Conservation (phyloP, 1,140 invertebrate genomes). For the Caerostris extrusa region DNA sequence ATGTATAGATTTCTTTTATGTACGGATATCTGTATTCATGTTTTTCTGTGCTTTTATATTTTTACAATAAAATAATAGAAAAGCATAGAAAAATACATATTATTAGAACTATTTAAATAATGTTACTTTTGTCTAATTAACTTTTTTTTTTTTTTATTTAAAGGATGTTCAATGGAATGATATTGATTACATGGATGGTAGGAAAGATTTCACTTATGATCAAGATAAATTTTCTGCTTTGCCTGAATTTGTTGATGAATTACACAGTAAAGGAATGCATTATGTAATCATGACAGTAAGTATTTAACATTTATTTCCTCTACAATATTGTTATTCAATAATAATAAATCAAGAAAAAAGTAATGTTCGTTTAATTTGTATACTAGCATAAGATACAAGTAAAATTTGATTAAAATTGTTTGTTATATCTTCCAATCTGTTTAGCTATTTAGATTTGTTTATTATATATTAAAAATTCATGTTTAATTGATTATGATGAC, state of each 20-base stretch:
- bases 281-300: conserved; percentile 82
- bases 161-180: conserved; percentile 82
- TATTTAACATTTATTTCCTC: background rate
- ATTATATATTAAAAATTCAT: no score
- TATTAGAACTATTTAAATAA: no score
- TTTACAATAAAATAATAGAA: no score
- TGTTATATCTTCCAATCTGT: background rate
- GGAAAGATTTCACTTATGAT: conserved; percentile 82
- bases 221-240: conserved; percentile 80
- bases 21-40: no score
- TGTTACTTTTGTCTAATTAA: background rate
- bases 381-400: no score
- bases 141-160: conserved; percentile 30
- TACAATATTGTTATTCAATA: background rate
- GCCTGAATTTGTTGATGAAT: conserved; percentile 81
- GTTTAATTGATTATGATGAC: no score
- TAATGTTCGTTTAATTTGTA: no score
- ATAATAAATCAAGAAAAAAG: no score
- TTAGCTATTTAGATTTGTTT: no score
- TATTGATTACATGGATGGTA: conserved; percentile 82
- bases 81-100: no score
- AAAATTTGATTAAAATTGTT: background rate
- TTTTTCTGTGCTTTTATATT: no score
- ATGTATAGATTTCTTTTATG: no score
- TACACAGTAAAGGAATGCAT: conserved; percentile 80